A percentile compares a stretch with the other conserved stretches of the same genome.
phyloP scores from a whole-genome alignment of 2,797 vertebrate genomes.

The Furcifer pardalis region DNA sequence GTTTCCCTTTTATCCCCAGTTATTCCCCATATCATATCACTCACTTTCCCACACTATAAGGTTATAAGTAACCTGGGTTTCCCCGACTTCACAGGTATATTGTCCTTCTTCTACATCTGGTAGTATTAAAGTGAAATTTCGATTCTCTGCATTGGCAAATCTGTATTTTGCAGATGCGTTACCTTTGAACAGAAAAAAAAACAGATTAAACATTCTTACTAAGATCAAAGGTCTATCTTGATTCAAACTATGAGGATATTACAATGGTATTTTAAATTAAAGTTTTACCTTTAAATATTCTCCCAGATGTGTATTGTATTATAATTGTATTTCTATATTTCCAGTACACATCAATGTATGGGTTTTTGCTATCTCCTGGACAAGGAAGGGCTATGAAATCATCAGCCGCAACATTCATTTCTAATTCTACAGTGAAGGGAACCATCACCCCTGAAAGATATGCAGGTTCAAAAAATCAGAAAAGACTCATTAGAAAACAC shows the following conservation, averaged over 20 bases:
- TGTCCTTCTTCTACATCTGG: constrained; percentile 35
- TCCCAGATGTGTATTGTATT: rapidly evolving
- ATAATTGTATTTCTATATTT: rapidly evolving
- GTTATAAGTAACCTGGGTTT: not conserved
- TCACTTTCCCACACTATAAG: constrained; percentile 69
- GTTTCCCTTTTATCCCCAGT: not conserved
- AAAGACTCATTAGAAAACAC: not conserved
- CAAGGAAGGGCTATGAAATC: constrained; percentile 53
- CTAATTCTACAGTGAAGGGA: not conserved
- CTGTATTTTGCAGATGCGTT: rapidly evolving
- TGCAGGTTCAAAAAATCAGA: not conserved
- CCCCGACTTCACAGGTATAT: constrained; percentile 62
- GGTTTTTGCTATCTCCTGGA: rapidly evolving
- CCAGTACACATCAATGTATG: not conserved
- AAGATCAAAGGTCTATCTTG: constrained; percentile 6
- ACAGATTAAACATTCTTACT: not conserved
- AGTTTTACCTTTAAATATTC: not conserved
- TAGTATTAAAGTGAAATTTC: constrained; percentile 56
- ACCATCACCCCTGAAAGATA: constrained; percentile 54
- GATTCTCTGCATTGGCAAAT: not conserved
- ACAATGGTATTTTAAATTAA: too few species aligned
- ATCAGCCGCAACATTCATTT: constrained; percentile 34
- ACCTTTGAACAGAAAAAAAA: constrained; percentile 53
- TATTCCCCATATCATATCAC: constrained; percentile 20
- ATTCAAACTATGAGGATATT: not conserved